Conservation (phyloP, 1,140 invertebrate genomes). For the Gonioctena quinquepunctata region DNA sequence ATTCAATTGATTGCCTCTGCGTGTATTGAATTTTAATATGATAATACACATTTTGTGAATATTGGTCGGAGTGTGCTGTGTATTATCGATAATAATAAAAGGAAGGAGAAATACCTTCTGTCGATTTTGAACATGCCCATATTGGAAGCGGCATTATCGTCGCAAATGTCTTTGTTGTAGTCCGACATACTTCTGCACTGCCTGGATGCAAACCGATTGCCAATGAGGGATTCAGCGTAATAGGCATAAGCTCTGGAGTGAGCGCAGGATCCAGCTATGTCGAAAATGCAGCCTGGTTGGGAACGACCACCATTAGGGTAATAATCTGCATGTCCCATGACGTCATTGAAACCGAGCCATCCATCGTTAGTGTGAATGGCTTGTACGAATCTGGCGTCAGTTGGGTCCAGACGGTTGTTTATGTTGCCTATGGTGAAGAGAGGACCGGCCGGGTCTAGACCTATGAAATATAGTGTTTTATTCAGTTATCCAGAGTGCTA, state of each 20-base stretch:
- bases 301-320: slow-evolving; percentile 68
- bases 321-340: slow-evolving; percentile 71
- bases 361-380: slow-evolving; percentile 64
- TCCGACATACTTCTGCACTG: slow-evolving; percentile 61
- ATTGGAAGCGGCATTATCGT: slow-evolving; percentile 51
- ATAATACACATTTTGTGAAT: background rate
- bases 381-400: slow-evolving; percentile 65
- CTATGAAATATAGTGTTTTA: no score
- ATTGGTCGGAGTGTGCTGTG: background rate
- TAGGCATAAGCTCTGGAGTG: slow-evolving; percentile 63
- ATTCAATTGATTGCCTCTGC: background rate
- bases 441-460: slow-evolving; percentile 61
- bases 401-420: slow-evolving; percentile 62
- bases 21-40: background rate
- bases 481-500: background rate
- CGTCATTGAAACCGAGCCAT: slow-evolving; percentile 62
- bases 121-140: slow-evolving; percentile 11
- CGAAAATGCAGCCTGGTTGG: slow-evolving; percentile 69
- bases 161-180: slow-evolving; percentile 60
- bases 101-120: background rate
- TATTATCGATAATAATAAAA: background rate
- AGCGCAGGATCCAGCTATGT: slow-evolving; percentile 55
- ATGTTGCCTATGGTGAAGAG: slow-evolving; percentile 56
- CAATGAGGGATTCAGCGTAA: slow-evolving; percentile 18
- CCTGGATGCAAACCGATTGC: slow-evolving; percentile 54